These are phyloP conservation scores for Crossocerus cetratus DNA, from an alignment of 2,888 invertebrate genomes.

Conservation along the genomic window DNA sequence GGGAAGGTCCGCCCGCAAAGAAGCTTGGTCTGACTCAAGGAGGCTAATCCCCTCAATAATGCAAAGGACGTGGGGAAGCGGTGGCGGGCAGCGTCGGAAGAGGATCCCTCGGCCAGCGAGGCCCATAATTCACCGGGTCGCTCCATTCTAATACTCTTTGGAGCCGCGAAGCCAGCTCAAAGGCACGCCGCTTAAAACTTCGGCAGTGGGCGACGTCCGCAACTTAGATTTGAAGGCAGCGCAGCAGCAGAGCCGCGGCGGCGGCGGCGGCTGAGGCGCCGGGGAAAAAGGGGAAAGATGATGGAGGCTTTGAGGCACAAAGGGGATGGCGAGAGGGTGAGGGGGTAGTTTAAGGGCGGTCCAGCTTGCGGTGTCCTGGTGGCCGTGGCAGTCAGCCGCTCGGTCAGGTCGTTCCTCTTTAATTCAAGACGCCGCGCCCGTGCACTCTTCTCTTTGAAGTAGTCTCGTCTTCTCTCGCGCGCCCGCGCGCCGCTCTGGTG, in stretches of 20 bases:
- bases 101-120: constrained; percentile 26
- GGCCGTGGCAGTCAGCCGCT: constrained; percentile 22
- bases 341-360: not conserved
- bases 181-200: constrained; percentile 59
- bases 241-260: constrained; percentile 21
- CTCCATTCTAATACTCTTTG: constrained; percentile 51
- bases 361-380: constrained; percentile 47
- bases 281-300: not conserved
- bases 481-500: constrained; percentile 41
- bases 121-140: constrained; percentile 51
- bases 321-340: not conserved
- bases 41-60: constrained; percentile 4
- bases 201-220: constrained; percentile 39
- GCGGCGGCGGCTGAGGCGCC: not conserved
- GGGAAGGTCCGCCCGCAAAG: not conserved
- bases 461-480: constrained; percentile 60
- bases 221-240: constrained; percentile 57
- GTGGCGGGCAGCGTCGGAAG: not conserved
- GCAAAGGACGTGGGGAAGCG: not conserved
- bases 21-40: not conserved
- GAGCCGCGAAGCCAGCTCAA: constrained; percentile 36
- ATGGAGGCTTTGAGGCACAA: not conserved
- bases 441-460: constrained; percentile 68
- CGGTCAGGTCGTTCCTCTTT: constrained; percentile 64
- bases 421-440: constrained; percentile 65